phyloP scores from a whole-genome alignment of 2,888 invertebrate genomes.

The Tinea trinotella region DNA sequence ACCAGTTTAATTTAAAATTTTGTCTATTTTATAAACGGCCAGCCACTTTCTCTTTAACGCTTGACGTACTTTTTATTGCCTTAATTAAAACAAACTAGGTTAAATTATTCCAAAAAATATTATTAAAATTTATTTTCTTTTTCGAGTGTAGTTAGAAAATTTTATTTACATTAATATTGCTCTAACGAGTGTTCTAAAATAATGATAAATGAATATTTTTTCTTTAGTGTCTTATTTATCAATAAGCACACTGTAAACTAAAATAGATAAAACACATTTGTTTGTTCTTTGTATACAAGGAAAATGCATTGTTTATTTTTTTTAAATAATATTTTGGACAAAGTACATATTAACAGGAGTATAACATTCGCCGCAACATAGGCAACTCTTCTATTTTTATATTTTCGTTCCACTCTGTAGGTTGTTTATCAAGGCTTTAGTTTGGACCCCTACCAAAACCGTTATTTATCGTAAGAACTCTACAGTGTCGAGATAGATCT shows the following conservation, averaged over 20 bases:
- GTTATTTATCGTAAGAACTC: conserved; percentile 7
- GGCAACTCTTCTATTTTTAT: background rate
- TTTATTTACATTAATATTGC: too few species aligned
- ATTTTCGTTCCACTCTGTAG: conserved; percentile 3
- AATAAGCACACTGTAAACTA: too few species aligned
- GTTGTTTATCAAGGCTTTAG: conserved; percentile 11
- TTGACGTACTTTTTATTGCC: background rate
- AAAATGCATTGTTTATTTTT: too few species aligned
- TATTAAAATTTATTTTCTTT: too few species aligned
- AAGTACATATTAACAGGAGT: background rate
- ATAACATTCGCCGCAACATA: conserved; percentile 2
- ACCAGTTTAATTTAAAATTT: background rate
- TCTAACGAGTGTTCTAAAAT: too few species aligned
- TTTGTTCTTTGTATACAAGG: too few species aligned
- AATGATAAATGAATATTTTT: too few species aligned
- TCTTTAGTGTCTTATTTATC: too few species aligned
- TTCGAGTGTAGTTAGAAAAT: too few species aligned
- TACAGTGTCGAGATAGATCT: background rate
- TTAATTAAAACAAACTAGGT: background rate
- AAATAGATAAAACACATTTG: too few species aligned
- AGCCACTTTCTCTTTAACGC: background rate
- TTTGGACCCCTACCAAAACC: conserved; percentile 14
- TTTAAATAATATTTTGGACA: background rate
- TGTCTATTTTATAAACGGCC: background rate
- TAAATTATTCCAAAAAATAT: too few species aligned